Conservation (phyloP, 1,140 invertebrate species). For the Bemisia tabaci region DNA sequence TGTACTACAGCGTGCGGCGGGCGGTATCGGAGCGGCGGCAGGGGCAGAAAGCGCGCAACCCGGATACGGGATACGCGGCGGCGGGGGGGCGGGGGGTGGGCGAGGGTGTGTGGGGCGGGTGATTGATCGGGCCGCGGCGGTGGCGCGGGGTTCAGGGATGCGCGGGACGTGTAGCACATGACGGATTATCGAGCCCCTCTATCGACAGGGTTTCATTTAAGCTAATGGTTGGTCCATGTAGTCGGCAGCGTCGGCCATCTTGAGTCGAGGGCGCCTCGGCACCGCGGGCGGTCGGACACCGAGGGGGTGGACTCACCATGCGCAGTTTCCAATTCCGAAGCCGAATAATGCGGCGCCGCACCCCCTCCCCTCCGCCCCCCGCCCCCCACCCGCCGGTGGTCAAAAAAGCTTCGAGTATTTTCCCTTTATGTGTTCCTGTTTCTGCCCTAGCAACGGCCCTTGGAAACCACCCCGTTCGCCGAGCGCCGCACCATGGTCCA, state of each 20-base stretch:
- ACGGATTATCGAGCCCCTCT: not conserved
- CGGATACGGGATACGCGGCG: not conserved
- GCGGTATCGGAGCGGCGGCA: not conserved
- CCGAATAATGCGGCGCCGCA: not conserved
- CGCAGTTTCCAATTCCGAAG: not conserved
- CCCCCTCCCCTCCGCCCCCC: not conserved
- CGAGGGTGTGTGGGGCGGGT: not conserved
- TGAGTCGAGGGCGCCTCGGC: not conserved
- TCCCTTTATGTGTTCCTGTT: not conserved
- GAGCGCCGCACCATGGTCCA: too few relatives aligned
- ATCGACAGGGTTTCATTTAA: not conserved
- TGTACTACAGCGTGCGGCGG: not conserved
- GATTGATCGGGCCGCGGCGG: too few relatives aligned
- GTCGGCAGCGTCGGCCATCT: not conserved
- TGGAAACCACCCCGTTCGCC: not conserved
- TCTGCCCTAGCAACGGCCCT: not conserved
- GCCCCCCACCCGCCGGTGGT: not conserved
- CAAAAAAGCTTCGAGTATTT: not conserved
- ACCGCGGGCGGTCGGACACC: not conserved
- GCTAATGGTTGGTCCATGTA: not conserved
- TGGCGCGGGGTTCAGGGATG: too few relatives aligned
- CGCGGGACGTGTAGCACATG: not conserved
- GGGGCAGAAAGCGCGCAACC: not conserved
- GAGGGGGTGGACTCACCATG: not conserved
- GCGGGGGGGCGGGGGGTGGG: too few relatives aligned